phyloP scores from a whole-genome alignment of 2,113 vertebrate genomes.

The Egretta garzetta region DNA sequence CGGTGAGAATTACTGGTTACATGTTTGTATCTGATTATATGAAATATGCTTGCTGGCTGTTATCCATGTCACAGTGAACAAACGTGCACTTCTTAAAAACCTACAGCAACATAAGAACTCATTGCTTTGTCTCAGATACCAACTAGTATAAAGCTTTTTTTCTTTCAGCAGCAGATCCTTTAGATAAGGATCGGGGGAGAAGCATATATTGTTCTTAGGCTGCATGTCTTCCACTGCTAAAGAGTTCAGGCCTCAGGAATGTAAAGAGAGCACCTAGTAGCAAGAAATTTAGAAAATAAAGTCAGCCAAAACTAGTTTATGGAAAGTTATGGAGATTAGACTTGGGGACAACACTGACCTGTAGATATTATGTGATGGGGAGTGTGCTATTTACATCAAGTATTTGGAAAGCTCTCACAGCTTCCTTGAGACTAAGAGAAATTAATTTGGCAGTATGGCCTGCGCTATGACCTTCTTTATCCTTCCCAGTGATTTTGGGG shows the following conservation, averaged over 20 bases:
- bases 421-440: slow-evolving; percentile 13
- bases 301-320: background rate
- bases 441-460: background rate
- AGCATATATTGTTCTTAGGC: background rate
- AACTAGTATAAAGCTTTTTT: background rate
- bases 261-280: background rate
- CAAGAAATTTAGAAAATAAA: background rate
- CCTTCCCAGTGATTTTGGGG: background rate
- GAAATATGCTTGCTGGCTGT: background rate
- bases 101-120: background rate
- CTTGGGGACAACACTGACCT: background rate
- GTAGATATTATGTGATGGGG: background rate
- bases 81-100: background rate
- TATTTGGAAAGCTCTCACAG: background rate
- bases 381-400: background rate
- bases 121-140: background rate
- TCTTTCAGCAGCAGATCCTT: background rate
- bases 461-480: background rate
- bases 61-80: background rate
- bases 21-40: background rate
- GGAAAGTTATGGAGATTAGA: background rate
- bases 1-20: background rate
- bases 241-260: background rate
- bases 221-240: background rate
- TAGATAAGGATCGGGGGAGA: background rate